Conservation (phyloP, 2,888 invertebrate genomes). For the Brachyptera risi region DNA sequence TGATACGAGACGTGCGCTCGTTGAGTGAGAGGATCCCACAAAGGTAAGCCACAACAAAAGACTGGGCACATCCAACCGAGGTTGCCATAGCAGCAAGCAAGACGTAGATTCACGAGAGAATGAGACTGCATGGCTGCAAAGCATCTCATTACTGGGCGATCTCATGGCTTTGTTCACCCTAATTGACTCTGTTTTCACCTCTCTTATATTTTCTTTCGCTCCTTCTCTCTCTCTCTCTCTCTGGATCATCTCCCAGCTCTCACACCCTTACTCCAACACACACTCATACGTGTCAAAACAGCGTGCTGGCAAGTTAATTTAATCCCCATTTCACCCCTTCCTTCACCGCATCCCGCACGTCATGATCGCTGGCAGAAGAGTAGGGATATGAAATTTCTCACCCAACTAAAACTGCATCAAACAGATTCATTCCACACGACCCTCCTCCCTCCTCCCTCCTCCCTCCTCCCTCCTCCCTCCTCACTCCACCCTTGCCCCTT, state of each 20-base stretch:
- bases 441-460: neutral
- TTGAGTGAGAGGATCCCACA: constrained; percentile 27
- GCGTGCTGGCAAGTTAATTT: constrained; percentile 1
- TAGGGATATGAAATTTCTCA: neutral
- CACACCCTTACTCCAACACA: neutral
- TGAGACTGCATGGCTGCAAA: constrained; percentile 19
- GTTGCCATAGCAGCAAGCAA: neutral
- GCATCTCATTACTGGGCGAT: constrained; percentile 28
- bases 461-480: neutral
- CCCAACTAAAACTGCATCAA: constrained; percentile 3
- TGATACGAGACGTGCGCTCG: too few species aligned
- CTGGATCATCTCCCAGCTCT: neutral
- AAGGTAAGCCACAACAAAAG: constrained; percentile 33
- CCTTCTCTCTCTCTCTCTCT: neutral
- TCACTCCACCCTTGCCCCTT: neutral
- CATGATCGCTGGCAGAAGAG: constrained; percentile 2
- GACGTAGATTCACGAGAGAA: too few species aligned
- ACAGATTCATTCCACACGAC: neutral
- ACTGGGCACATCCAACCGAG: neutral
- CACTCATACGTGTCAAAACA: neutral
- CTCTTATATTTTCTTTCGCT: neutral
- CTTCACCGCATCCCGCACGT: neutral
- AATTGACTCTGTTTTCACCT: constrained; percentile 28
- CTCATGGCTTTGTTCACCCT: constrained; percentile 25
- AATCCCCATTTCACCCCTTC: neutral